Evolutionary conservation across 1,140 invertebrate species (phyloP), one percentile per base, ranked within the genome.

Genomic region (Diplogasteroides magnus): DNA sequence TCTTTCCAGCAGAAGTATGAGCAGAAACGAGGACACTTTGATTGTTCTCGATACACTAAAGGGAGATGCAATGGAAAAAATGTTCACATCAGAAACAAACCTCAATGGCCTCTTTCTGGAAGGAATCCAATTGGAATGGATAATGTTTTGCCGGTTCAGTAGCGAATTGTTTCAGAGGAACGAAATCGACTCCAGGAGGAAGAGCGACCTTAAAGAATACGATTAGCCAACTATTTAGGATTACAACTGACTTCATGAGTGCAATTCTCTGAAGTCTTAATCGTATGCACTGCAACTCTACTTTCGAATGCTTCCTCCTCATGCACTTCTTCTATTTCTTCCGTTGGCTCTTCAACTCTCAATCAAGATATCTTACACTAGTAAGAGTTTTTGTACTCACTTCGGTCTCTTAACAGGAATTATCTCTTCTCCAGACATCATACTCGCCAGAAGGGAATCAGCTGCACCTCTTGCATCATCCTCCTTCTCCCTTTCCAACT

Each of bases 1-100:
- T 98, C 89, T 99, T 98, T 61, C 97, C 97, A 71, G 97, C 95
- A n/a, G 95, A 98, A 2, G 97, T 99, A 83, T 99, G 97, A 31
- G 97, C 96, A 0, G 95, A 97, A 0, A 99, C 96, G 26, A 99
- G 86, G 13, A 98, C 95, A 26, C 94, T 97, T 75, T 88, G 94
- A 82, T 94, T 90, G 84, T 98, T 98, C 82, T 99, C 94, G 74
- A 99, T 90, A 84, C 96, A 99, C 84, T 99, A 97, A 85, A 99
- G 99, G 1, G 1, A 11, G 13, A 37, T 60, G 11, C 19, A 1
- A 29, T 58, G 1, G 14, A 29, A 29, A 57, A 1, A 31, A n/a
- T n/a, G n/a, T n/a, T n/a, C n/a, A n/a, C n/a, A n/a, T n/a, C n/a
- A n/a, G n/a, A 6, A 48, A 48, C 37, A 11, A 6, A 48, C 37